Conservation (phyloP, 1,140 invertebrate genomes). For the Scaptomyza montana region DNA sequence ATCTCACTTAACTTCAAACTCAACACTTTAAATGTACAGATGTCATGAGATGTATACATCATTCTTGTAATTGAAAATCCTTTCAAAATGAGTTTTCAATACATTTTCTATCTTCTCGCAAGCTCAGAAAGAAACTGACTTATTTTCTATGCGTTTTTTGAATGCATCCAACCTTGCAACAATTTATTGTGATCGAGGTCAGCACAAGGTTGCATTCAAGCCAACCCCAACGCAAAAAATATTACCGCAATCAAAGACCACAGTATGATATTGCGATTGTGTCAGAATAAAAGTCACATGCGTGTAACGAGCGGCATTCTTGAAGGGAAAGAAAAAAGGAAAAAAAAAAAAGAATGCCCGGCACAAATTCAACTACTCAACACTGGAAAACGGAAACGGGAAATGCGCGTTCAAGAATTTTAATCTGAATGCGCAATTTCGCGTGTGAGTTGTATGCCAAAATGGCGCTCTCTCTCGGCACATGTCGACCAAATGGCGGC, state of each 20-base stretch:
- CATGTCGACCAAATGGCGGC: slow-evolving; percentile 41
- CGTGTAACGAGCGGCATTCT: slow-evolving; percentile 29
- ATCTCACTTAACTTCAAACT: too few species aligned
- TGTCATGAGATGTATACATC: too few species aligned
- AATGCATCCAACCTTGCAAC: slow-evolving; percentile 14
- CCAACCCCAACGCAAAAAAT: slow-evolving; percentile 13
- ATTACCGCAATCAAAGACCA: neutral
- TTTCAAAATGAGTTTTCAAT: too few species aligned
- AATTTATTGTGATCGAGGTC: slow-evolving; percentile 37
- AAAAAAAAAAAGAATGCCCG: slow-evolving; percentile 43
- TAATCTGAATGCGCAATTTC: slow-evolving; percentile 79
- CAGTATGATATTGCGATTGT: neutral
- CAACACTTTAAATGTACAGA: too few species aligned
- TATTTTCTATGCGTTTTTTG: too few species aligned
- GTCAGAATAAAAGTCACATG: slow-evolving; percentile 19
- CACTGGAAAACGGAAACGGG: slow-evolving; percentile 62
- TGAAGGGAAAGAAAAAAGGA: slow-evolving; percentile 15
- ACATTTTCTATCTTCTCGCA: too few species aligned
- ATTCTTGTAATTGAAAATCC: too few species aligned
- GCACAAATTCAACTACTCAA: slow-evolving; percentile 51
- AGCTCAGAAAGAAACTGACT: too few species aligned
- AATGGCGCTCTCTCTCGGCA: slow-evolving; percentile 55
- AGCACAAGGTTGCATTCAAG: slow-evolving; percentile 56
- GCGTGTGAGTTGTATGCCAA: slow-evolving; percentile 79
- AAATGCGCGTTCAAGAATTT: slow-evolving; percentile 80